Conservation (phyloP, 2,888 invertebrate species). For the Philhelius pedissequus region DNA sequence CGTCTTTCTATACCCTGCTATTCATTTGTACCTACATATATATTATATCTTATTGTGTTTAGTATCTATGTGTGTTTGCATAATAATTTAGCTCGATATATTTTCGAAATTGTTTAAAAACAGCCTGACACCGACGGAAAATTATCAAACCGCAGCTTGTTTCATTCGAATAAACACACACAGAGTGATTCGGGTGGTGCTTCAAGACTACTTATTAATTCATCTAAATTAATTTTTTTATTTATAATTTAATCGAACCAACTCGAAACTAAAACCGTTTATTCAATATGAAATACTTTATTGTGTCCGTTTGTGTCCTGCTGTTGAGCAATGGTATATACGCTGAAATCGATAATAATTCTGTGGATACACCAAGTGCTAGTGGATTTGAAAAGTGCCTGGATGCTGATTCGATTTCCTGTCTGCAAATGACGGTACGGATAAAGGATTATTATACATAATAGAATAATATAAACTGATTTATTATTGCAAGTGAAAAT, state of each 20-base stretch:
- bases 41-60: constrained; percentile 33
- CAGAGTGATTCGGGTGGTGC: constrained; percentile 76
- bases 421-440: constrained; percentile 82
- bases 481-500: not conserved
- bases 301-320: constrained; percentile 75
- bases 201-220: too few species aligned
- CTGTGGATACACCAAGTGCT: constrained; percentile 20
- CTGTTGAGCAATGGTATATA: constrained; percentile 75
- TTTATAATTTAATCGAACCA: not conserved
- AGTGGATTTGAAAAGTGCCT: constrained; percentile 80
- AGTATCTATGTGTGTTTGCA: constrained; percentile 70
- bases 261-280: constrained; percentile 7
- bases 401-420: constrained; percentile 83
- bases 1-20: not conserved
- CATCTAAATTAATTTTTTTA: not conserved
- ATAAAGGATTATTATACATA: constrained; percentile 61
- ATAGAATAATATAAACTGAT: not conserved
- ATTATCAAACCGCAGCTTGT: constrained; percentile 79
- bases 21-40: constrained; percentile 38
- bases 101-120: constrained; percentile 78
- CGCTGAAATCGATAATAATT: constrained; percentile 57
- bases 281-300: constrained; percentile 76
- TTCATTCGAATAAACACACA: constrained; percentile 79
- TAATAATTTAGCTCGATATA: constrained; percentile 73
- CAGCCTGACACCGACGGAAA: constrained; percentile 78